These are phyloP conservation scores for Drosophila mayaguana DNA, from an alignment of 2,888 invertebrate genomes.

Conservation along the genomic window DNA sequence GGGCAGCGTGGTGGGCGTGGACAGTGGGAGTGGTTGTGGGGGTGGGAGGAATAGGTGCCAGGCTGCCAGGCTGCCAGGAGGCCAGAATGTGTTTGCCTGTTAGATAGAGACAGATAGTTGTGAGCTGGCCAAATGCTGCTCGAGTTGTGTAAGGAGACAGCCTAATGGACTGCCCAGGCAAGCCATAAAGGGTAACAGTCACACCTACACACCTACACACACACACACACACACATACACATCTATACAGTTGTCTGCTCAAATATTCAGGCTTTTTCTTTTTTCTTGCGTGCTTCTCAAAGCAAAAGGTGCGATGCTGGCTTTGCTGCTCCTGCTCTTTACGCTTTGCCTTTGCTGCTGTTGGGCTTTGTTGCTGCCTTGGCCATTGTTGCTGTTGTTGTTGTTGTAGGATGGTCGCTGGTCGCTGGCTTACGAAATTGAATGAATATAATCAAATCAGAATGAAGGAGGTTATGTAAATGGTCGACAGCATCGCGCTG, in stretches of 20 bases:
- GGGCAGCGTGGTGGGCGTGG: conserved; percentile 17
- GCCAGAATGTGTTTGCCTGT: neutral
- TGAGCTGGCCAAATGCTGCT: conserved; percentile 21
- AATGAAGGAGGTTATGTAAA: conserved; percentile 75
- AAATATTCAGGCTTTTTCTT: conserved; percentile 54
- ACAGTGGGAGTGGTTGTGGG: conserved; percentile 2
- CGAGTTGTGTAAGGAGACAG: conserved; percentile 38
- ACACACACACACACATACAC: neutral
- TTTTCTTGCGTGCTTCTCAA: neutral
- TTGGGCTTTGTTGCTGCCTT: conserved; percentile 12
- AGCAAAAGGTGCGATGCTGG: conserved; percentile 37
- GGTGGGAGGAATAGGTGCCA: neutral
- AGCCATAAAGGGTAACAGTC: conserved; percentile 60
- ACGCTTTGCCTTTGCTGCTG: conserved; percentile 41
- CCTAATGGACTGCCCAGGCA: conserved; percentile 66
- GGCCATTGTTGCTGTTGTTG: neutral
- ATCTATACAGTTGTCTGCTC: conserved; percentile 23
- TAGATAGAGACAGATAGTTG: conserved; percentile 6
- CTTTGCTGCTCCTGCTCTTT: conserved; percentile 12
- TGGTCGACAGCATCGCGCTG: conserved; percentile 21
- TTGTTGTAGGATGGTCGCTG: conserved; percentile 13
- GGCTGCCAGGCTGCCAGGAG: no score
- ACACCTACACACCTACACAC: conserved; percentile 19
- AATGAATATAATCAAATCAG: conserved; percentile 76
- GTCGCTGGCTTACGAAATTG: conserved; percentile 66